Conservation (phyloP, 2,888 invertebrate genomes). For the Lepidochrysops patricia region DNA sequence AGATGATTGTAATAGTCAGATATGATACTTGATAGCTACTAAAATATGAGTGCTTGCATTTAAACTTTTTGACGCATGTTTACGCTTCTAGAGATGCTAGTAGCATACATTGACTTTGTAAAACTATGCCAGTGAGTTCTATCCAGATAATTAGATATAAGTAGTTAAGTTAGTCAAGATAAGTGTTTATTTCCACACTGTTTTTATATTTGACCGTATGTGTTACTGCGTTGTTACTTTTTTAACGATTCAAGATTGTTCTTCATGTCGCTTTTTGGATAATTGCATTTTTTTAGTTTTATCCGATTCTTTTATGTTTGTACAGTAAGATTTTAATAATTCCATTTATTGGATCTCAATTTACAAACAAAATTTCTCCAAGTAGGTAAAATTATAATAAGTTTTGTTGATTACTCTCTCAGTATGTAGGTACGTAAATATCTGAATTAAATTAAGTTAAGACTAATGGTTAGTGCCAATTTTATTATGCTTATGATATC, state of each 20-base stretch:
- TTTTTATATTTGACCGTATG: not conserved
- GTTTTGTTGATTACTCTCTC: not conserved
- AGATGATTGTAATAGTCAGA: not conserved
- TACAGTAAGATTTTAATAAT: not conserved
- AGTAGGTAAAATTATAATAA: no score
- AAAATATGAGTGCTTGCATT: not conserved
- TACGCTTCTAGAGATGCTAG: not conserved
- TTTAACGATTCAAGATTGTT: no score
- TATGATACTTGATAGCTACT: not conserved
- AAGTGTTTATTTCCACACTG: not conserved
- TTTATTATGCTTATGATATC: conserved; percentile 22
- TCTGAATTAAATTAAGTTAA: not conserved
- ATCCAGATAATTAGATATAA: not conserved
- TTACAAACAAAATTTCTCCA: no score
- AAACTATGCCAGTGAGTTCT: conserved; percentile 11
- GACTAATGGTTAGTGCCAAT: conserved; percentile 5
- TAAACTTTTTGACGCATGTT: not conserved
- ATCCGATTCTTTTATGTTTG: not conserved
- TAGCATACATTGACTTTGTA: not conserved
- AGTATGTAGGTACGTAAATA: not conserved
- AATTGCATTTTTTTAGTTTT: not conserved
- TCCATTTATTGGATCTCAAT: no score
- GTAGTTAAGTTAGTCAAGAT: not conserved
- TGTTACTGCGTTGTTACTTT: no score
- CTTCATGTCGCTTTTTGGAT: no score